A percentile compares a stretch with the other conserved stretches of the same genome.
phyloP scores from a whole-genome alignment of 64 coral and sea anemone species.

The Montipora foliosa region DNA sequence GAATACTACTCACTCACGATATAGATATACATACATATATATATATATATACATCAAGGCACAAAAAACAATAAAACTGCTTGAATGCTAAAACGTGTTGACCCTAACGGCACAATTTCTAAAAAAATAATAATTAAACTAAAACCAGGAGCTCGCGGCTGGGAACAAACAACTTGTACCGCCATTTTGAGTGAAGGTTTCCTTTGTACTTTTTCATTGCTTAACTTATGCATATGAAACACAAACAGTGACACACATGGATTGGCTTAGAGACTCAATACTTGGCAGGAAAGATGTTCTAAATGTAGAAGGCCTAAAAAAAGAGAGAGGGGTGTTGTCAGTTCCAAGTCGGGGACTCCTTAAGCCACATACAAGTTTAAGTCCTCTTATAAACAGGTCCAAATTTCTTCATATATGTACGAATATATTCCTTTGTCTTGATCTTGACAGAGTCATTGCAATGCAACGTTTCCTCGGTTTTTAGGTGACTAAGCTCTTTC shows the following conservation, averaged over 20 bases:
- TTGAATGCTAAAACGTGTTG: background rate
- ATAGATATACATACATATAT: background rate
- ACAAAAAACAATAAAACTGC: background rate
- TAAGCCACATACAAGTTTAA: background rate
- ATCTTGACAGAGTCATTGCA: slow-evolving; percentile 99
- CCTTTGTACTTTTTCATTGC: too few relatives aligned
- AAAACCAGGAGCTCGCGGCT: background rate
- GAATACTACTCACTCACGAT: background rate
- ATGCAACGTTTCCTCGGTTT: slow-evolving; percentile 73
- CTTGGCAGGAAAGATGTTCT: too few relatives aligned
- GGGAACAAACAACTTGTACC: too few relatives aligned
- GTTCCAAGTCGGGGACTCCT: too few relatives aligned
- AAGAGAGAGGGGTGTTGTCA: too few relatives aligned
- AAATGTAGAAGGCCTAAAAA: too few relatives aligned
- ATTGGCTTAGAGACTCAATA: too few relatives aligned
- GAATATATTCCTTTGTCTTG: slow-evolving; percentile 96
- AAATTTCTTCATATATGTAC: slow-evolving; percentile 95
- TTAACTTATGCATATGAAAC: too few relatives aligned
- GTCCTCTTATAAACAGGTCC: slow-evolving; percentile 86
- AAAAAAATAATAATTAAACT: slow-evolving; percentile 4
- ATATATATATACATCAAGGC: slow-evolving; percentile 14
- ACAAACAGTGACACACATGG: background rate
- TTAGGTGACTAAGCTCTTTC: slow-evolving; percentile 89
- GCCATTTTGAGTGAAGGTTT: too few relatives aligned
- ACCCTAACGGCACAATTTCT: background rate